Conservation (phyloP, 2,888 invertebrate species). For the Diarsia dahlii region DNA sequence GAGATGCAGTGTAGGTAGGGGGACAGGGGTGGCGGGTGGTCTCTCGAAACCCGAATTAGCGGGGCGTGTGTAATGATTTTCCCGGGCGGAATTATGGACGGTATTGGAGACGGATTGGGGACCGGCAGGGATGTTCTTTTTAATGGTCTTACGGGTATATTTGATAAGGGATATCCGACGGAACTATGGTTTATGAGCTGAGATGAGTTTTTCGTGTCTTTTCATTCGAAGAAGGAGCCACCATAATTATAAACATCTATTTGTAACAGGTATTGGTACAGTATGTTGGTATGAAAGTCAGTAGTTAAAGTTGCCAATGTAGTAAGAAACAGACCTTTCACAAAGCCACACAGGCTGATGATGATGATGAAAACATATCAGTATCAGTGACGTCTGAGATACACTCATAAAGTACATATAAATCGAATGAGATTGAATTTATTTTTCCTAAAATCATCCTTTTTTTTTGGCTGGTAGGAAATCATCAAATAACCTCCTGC, state of each 20-base stretch:
- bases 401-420: not conserved
- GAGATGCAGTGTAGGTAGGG: conserved; percentile 88
- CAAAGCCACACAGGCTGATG: too few relatives aligned
- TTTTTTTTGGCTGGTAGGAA: too few relatives aligned
- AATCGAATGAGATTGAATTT: not conserved
- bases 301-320: too few relatives aligned
- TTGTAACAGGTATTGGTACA: too few relatives aligned
- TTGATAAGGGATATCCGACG: conserved; percentile 73
- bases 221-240: not conserved
- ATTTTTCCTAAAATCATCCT: not conserved
- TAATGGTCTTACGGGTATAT: conserved; percentile 73
- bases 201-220: conserved; percentile 33
- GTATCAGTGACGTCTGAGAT: not conserved
- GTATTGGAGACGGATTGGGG: conserved; percentile 85
- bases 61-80: conserved; percentile 91
- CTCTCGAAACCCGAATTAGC: conserved; percentile 90
- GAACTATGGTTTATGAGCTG: conserved; percentile 61
- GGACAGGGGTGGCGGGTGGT: conserved; percentile 72
- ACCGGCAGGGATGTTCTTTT: conserved; percentile 75
- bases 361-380: too few relatives aligned
- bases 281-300: too few relatives aligned
- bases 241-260: too few relatives aligned
- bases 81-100: conserved; percentile 88
- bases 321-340: too few relatives aligned
- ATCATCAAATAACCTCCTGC: too few relatives aligned